Evolutionary conservation across 2,888 invertebrate genomes (phyloP).

Genomic region (Tipula lateralis): DNA sequence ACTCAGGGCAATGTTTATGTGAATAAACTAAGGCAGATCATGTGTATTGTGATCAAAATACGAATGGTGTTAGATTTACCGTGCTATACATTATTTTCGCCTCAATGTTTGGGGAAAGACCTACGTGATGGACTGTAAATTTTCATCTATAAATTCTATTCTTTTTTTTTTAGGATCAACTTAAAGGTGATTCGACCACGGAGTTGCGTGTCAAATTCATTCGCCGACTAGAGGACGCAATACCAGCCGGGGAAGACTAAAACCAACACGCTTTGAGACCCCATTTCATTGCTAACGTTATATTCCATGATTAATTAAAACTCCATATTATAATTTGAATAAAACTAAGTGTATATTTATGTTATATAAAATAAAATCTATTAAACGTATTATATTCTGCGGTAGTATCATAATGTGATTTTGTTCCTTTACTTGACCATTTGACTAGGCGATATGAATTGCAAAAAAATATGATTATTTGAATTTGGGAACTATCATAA

Average conservation of each 20-base stretch:
- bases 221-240: constrained; percentile 91
- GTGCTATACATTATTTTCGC: too few species aligned
- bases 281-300: background rate
- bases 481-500: background rate
- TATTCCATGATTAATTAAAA: constrained; percentile 28
- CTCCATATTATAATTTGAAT: background rate
- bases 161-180: constrained; percentile 66
- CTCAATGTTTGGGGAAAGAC: too few species aligned
- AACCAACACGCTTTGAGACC: constrained; percentile 38
- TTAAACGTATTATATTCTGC: background rate
- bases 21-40: too few species aligned
- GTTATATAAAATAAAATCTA: background rate
- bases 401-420: background rate
- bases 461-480: background rate
- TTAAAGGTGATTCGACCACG: constrained; percentile 90
- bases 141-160: background rate
- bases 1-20: too few species aligned
- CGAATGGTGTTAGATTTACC: too few species aligned
- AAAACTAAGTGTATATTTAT: constrained; percentile 20
- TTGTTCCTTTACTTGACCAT: background rate
- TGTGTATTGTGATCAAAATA: too few species aligned
- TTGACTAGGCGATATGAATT: background rate
- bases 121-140: too few species aligned
- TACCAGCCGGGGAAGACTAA: constrained; percentile 98
- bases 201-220: constrained; percentile 94